Percentiles rank a stretch among this genome's conserved stretches.
Conservation (phyloP, 2,797 vertebrate genomes). For the Sebastes matsubarae region DNA sequence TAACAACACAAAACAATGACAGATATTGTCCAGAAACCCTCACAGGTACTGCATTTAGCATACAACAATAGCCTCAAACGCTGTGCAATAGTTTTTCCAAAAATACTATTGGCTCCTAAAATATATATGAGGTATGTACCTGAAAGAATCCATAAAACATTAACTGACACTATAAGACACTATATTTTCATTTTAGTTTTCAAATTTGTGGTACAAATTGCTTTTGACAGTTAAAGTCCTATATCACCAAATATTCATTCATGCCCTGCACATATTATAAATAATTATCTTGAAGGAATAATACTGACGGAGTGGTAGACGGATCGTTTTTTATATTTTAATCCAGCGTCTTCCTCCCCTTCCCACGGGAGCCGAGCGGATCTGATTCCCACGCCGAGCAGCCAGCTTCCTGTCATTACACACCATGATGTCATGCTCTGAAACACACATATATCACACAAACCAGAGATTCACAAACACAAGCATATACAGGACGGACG, state of each 20-base stretch:
- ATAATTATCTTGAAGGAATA: neutral
- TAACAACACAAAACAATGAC: no score
- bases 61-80: no score
- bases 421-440: slow-evolving; percentile 48
- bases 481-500: slow-evolving; percentile 11
- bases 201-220: neutral
- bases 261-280: neutral
- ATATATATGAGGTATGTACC: neutral
- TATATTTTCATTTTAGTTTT: neutral
- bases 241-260: neutral
- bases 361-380: neutral
- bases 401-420: slow-evolving; percentile 30
- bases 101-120: no score
- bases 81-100: no score
- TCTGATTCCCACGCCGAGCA: slow-evolving; percentile 16
- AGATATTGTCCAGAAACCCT: no score
- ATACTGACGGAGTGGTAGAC: neutral
- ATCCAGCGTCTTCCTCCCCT: neutral
- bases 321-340: neutral
- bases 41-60: no score
- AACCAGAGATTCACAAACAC: slow-evolving; percentile 17
- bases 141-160: neutral
- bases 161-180: neutral
- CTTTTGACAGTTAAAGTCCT: neutral
- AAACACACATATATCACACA: slow-evolving; percentile 30